Evolutionary conservation across 2,797 vertebrate genomes (phyloP), one percentile per base, ranked within the genome.

Genomic region (Dallia pectoralis): DNA sequence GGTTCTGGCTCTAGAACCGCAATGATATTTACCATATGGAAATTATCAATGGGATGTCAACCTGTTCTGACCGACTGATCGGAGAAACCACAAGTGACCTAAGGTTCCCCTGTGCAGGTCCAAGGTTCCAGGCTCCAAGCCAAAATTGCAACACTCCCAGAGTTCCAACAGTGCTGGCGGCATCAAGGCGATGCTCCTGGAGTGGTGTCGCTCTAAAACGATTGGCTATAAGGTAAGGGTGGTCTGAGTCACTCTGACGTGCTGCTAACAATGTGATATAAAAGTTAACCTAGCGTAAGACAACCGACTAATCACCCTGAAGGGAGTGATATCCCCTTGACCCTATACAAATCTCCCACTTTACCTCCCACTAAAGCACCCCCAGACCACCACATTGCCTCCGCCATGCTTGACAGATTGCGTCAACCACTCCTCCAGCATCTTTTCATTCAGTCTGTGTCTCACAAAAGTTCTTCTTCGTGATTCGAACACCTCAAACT

Each of bases 181-280:
- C 62, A 98, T 99, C 69, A 99, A 99, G 81, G 95, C 96, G 86
- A 95, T 97, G 73, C 93, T 99, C 1, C 80, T 99, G 64, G 97
- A 98, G 66, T 99, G 97, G 97, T 98, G 97, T 81, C 96, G 97
- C 63, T 97, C 94, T 29, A 98, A 98, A 90, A 98, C 97, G 2
- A 88, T 96, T 0, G 96, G 97, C 77, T 99, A 99, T 82, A 90
- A 97, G 95, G 97, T 98, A 63, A 73, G 80, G 56, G 16, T 18
- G 66, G 40, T 2, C 61, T 4, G 15, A 29, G 29, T 32, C 61
- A 6, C 11, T 30, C 4, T 29, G 25, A 29, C 29, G 16, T 27
- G 27, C 22, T 16, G 22, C 29, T 29, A 22, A 27, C 59, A 56
- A 56, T 27, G 9, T 59, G 22, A 59, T 25, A 59, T 59, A 59